Base-by-base conservation (phyloP, 2,888 invertebrate genomes). In the Eupithecia inturbata region DNA sequence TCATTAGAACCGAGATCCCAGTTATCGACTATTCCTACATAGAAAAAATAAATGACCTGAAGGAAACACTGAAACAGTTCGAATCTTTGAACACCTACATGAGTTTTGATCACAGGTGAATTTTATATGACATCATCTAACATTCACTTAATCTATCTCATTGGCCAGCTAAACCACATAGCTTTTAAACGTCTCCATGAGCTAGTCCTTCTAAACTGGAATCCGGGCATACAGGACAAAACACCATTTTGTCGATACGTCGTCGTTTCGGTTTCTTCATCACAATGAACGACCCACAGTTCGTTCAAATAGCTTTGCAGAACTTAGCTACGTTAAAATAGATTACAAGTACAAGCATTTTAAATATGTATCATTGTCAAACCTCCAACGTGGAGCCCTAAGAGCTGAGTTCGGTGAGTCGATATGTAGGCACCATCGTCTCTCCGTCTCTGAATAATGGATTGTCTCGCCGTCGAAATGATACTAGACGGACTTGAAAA, bases 31-130 rank as follows among this genome's bases (percentile, higher is more conserved):
- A 95, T 22, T 95, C 95, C 71, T 95, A 96, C 78, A 84, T 95
- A 64, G 91, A 95, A 78, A 96, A 95, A n/a, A 87, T 96, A 76
- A 93, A 94, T 78, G 94, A 94, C 72, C 89, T 97, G 63, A 96
- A 95, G 82, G 89, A 93, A 75, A 96, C 97, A 49, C 90, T 97
- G 76, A 95, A 95, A 80, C 95, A 95, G 82, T 96, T 96, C 84
- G 96, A 96, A 82, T 91, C 95, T 83, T 94, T 96, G 80, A 95
- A 95, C 78, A 95, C 95, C 69, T 92, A 89, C 82, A 95, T 96
- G 89, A 95, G 95, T 84, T 89, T 95, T 80, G 96, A 96, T 83
- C 95, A 95, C 94, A 97, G 97, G 97, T 97, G 93, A 89, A 72
- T 67, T 31, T 49, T 53, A 71, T 26, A 60, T 16, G 22, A n/a